phyloP scores from a whole-genome alignment of 1,140 invertebrate species.

The Macrotrachela quadricornifera region DNA sequence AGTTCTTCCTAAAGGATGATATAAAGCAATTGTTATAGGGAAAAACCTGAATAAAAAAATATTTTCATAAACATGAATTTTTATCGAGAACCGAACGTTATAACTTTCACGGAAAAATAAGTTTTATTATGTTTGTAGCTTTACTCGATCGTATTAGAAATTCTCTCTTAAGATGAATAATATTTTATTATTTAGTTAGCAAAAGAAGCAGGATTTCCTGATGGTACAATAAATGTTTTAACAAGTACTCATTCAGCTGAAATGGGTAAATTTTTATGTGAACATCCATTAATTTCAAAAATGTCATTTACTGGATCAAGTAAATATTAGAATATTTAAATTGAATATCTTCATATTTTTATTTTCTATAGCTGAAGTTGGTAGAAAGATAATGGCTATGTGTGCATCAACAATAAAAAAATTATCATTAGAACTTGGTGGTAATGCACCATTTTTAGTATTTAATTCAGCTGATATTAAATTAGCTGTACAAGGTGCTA shows the following conservation, averaged over 20 bases:
- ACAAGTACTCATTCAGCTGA: slow-evolving; percentile 51
- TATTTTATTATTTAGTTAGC: slow-evolving; percentile 25
- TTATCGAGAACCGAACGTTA: not conserved
- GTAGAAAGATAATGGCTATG: slow-evolving; percentile 55
- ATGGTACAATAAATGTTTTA: slow-evolving; percentile 64
- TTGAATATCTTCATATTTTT: too few species aligned
- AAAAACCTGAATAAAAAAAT: too few species aligned
- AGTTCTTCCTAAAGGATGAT: too few species aligned
- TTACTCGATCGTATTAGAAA: too few species aligned
- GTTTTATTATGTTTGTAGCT: too few species aligned
- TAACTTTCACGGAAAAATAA: too few species aligned
- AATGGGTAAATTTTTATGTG: slow-evolving; percentile 66
- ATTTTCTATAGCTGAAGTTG: not conserved
- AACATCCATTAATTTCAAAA: slow-evolving; percentile 55
- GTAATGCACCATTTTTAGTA: slow-evolving; percentile 93
- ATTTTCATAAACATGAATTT: too few species aligned
- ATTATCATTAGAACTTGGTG: slow-evolving; percentile 73
- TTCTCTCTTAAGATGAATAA: too few species aligned
- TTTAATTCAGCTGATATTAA: slow-evolving; percentile 79
- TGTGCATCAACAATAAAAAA: slow-evolving; percentile 67
- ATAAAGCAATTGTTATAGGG: too few species aligned
- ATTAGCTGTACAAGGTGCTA: slow-evolving; percentile 57
- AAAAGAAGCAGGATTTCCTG: slow-evolving; percentile 35
- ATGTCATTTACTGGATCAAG: slow-evolving; percentile 69
- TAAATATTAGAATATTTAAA: too few species aligned